Percentiles rank a stretch among this genome's conserved stretches.
These are phyloP conservation scores for Helicoverpa assulta DNA, from an alignment of 2,888 invertebrate genomes.

Conservation along the genomic window DNA sequence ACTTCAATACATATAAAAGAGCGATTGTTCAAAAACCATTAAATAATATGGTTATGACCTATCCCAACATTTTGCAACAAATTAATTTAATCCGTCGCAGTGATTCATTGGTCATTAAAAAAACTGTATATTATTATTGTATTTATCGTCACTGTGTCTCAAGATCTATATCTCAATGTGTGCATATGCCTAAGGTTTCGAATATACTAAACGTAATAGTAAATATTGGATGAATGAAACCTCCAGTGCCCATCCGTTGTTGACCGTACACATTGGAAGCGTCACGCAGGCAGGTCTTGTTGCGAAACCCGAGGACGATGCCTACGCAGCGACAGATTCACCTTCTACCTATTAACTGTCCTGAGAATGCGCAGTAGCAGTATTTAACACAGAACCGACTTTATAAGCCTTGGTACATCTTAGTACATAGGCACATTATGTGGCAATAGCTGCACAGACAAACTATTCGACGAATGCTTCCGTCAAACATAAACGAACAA, in stretches of 20 bases:
- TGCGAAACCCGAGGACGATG: conserved; percentile 65
- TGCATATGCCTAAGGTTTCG: conserved; percentile 41
- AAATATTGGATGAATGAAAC: conserved; percentile 53
- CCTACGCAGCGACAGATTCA: conserved; percentile 36
- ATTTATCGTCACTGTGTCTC: conserved; percentile 8
- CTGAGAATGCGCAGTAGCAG: conserved; percentile 40
- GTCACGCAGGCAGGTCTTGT: conserved; percentile 50
- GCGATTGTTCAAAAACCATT: background rate
- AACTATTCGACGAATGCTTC: too few species aligned
- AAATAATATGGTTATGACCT: too few species aligned
- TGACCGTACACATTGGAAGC: conserved; percentile 50
- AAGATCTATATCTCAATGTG: conserved; percentile 15
- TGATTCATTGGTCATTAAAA: conserved; percentile 34
- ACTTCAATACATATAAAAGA: conserved; percentile 13
- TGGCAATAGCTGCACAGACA: too few species aligned
- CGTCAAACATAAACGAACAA: background rate
- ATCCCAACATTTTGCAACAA: conserved; percentile 33
- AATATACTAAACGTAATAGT: conserved; percentile 36
- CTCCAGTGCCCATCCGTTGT: conserved; percentile 40
- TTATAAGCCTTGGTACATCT: too few species aligned
- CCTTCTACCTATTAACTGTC: conserved; percentile 43
- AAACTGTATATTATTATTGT: conserved; percentile 25
- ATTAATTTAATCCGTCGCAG: conserved; percentile 32
- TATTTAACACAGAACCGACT: background rate
- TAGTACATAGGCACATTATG: too few species aligned